These are phyloP conservation scores for Neosilurus mollespiculum DNA, from an alignment of 2,797 vertebrate genomes.

Conservation along the genomic window DNA sequence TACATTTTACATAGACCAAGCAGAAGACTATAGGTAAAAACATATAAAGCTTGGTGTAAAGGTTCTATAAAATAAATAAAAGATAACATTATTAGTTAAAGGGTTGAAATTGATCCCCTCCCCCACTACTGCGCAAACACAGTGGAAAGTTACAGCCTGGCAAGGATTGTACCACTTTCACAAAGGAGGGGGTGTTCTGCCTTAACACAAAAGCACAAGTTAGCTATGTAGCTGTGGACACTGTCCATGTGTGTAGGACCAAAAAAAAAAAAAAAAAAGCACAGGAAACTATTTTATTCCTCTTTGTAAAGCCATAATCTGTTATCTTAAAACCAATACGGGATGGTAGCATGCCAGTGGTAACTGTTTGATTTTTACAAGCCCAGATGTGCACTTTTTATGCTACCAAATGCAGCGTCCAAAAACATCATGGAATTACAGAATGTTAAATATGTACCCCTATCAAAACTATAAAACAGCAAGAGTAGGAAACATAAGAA, in stretches of 20 bases:
- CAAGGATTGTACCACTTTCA: slow-evolving; percentile 68
- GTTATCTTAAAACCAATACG: neutral
- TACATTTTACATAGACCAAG: too few species aligned
- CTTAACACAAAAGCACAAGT: neutral
- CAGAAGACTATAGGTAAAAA: neutral
- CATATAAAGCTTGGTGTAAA: neutral
- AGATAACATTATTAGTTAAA: neutral
- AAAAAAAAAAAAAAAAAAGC: neutral
- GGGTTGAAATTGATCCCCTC: neutral
- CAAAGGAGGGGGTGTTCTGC: slow-evolving; percentile 51
- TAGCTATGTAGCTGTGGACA: slow-evolving; percentile 4
- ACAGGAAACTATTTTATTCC: neutral
- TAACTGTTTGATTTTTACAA: neutral
- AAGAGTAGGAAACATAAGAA: neutral
- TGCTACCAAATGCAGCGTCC: neutral
- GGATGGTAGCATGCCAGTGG: neutral
- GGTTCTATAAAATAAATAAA: too few species aligned
- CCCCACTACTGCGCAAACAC: slow-evolving; percentile 20
- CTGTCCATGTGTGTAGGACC: too few species aligned
- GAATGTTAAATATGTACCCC: neutral
- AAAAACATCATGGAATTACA: neutral
- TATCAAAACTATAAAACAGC: neutral
- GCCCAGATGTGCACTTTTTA: neutral
- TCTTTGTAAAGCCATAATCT: neutral
- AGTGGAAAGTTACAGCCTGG: slow-evolving; percentile 72